A percentile compares a stretch with the other conserved stretches of the same genome.
phyloP scores from a whole-genome alignment of 1,140 invertebrate species.

The Trichonephila clavipes region DNA sequence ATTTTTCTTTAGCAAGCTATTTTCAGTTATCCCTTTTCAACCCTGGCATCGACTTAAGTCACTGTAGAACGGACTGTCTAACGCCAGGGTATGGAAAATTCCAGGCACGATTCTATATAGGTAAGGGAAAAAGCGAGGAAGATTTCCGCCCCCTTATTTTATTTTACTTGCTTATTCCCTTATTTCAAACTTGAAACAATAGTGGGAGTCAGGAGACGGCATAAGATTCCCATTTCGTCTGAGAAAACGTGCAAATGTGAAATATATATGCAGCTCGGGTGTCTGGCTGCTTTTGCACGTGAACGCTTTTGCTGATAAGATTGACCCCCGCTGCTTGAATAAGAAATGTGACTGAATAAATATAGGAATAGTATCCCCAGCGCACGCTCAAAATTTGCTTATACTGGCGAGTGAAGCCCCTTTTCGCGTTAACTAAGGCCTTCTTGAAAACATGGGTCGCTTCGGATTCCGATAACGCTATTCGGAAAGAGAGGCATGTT shows the following conservation, averaged over 20 bases:
- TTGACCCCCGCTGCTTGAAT: constrained; percentile 74
- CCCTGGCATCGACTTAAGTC: neutral
- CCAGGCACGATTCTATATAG: constrained; percentile 58
- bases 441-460: neutral
- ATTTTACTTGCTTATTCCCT: constrained; percentile 35
- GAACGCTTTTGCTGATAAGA: constrained; percentile 73
- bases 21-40: neutral
- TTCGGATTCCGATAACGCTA: constrained; percentile 15
- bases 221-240: constrained; percentile 70
- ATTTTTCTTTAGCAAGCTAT: neutral
- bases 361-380: constrained; percentile 36
- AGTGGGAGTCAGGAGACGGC: constrained; percentile 54
- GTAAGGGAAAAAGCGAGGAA: constrained; percentile 48
- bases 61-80: neutral
- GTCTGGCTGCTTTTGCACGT: constrained; percentile 70
- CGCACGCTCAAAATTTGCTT: constrained; percentile 57
- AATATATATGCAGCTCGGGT: constrained; percentile 72
- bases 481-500: neutral
- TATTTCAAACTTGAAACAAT: constrained; percentile 75
- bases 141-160: constrained; percentile 33
- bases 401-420: constrained; percentile 5
- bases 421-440: constrained; percentile 7
- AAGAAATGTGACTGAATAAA: constrained; percentile 74
- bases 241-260: constrained; percentile 74
- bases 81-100: constrained; percentile 55